These are phyloP conservation scores for Zosterops japonicus DNA, from an alignment of 2,113 vertebrate species.

Conservation along the genomic window DNA sequence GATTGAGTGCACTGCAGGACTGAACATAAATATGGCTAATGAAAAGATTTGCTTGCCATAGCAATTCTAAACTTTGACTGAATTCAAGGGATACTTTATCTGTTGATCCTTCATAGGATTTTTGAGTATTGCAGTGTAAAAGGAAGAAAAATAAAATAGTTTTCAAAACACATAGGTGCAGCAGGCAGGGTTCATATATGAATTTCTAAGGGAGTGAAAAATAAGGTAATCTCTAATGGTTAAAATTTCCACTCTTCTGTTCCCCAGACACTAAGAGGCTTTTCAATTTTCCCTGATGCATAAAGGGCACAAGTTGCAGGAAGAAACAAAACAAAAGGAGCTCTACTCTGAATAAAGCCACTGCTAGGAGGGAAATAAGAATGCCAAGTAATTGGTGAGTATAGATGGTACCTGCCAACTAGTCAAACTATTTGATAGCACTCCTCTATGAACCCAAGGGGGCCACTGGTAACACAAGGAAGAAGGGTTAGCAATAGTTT, in stretches of 20 bases:
- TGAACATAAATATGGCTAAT: not conserved
- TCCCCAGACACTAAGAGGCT: not conserved
- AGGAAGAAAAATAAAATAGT: not conserved
- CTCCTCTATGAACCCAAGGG: not conserved
- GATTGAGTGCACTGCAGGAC: not conserved
- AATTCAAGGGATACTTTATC: not conserved
- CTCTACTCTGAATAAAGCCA: not conserved
- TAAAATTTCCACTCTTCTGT: not conserved
- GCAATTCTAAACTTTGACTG: not conserved
- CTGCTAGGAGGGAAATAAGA: not conserved
- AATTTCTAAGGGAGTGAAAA: not conserved
- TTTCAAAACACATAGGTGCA: not conserved
- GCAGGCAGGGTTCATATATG: not conserved
- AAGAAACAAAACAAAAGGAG: not conserved
- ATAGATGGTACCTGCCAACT: not conserved
- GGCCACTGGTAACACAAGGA: not conserved
- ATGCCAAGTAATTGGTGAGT: not conserved
- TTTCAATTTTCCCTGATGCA: not conserved
- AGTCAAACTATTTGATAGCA: not conserved
- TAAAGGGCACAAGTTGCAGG: accelerated
- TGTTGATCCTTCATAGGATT: not conserved
- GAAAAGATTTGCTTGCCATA: not conserved
- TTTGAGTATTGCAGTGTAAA: not conserved
- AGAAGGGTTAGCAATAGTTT: constrained; percentile 43
- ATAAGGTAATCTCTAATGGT: not conserved